phyloP scores from a whole-genome alignment of 2,797 vertebrate genomes.

The Trematomus bernacchii region DNA sequence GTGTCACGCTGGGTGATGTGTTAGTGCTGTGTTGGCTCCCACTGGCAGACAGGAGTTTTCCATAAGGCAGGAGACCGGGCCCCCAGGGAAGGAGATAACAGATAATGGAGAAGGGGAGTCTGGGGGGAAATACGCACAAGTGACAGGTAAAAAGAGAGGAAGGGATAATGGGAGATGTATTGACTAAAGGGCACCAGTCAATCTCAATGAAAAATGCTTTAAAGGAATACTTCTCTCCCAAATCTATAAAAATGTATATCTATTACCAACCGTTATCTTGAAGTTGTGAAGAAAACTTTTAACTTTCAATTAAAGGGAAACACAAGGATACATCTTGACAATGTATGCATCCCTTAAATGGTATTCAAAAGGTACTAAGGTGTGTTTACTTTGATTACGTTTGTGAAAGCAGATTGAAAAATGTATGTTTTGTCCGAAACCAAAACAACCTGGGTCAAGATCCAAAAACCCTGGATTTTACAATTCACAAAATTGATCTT shows the following conservation, averaged over 20 bases:
- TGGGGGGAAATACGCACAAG: background rate
- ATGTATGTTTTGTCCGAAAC: background rate
- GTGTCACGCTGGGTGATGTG: constrained; percentile 41
- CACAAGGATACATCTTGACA: background rate
- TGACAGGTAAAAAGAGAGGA: constrained; percentile 14
- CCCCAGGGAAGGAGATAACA: constrained; percentile 20
- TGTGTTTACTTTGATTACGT: background rate
- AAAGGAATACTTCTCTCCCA: too few species aligned
- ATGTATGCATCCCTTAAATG: background rate
- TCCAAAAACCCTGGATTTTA: background rate
- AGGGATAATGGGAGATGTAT: background rate
- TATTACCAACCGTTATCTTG: too few species aligned
- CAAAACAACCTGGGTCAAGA: background rate
- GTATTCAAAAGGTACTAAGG: background rate
- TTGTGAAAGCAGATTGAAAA: background rate
- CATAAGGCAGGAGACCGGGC: constrained; percentile 36
- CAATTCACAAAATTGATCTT: background rate
- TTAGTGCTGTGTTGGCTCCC: constrained; percentile 33
- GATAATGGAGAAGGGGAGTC: constrained; percentile 7
- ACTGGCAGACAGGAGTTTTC: constrained; percentile 44
- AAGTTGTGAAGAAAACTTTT: too few species aligned
- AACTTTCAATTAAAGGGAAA: background rate
- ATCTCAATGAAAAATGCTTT: constrained; percentile 8
- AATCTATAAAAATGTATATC: too few species aligned
- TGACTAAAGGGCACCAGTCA: constrained; percentile 10